phyloP scores from a whole-genome alignment of 1,140 invertebrate species.

The Drosophila kanapiae region DNA sequence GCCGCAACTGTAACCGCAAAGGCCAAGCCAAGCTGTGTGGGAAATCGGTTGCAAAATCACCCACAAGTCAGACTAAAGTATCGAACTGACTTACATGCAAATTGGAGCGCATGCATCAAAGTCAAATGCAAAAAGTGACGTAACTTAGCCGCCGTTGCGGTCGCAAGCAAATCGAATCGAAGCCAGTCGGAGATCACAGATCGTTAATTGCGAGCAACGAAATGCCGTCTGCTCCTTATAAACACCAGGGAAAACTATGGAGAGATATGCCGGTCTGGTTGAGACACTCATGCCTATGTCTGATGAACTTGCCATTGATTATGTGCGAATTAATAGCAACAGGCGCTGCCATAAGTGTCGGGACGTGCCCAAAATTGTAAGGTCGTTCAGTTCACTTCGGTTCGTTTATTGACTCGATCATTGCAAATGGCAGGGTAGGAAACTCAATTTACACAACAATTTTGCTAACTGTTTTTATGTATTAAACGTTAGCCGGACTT shows the following conservation, averaged over 20 bases:
- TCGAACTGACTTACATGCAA: slow-evolving; percentile 52
- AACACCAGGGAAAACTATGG: slow-evolving; percentile 36
- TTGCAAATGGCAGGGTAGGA: slow-evolving; percentile 46
- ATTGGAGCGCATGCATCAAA: slow-evolving; percentile 66
- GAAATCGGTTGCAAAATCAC: slow-evolving; percentile 54
- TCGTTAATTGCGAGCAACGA: slow-evolving; percentile 40
- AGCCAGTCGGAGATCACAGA: slow-evolving; percentile 17
- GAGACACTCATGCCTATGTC: slow-evolving; percentile 26
- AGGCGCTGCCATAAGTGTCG: slow-evolving; percentile 43
- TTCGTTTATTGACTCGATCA: slow-evolving; percentile 47
- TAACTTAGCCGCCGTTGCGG: slow-evolving; percentile 36
- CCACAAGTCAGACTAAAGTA: slow-evolving; percentile 18
- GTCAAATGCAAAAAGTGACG: slow-evolving; percentile 62
- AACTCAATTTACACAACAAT: slow-evolving; percentile 60
- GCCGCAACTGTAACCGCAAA: slow-evolving; percentile 44
- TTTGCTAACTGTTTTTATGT: slow-evolving; percentile 48
- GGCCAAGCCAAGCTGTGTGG: slow-evolving; percentile 41
- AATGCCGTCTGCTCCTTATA: slow-evolving; percentile 50
- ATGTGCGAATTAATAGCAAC: slow-evolving; percentile 51
- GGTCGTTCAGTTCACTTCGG: slow-evolving; percentile 47
- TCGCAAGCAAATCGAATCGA: slow-evolving; percentile 20
- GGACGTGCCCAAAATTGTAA: slow-evolving; percentile 51
- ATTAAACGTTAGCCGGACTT: slow-evolving; percentile 40
- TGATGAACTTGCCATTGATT: slow-evolving; percentile 60
- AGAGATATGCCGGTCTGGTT: slow-evolving; percentile 40